Evolutionary conservation across 2,797 vertebrate species (phyloP).

Genomic region (Bradypodion ventrale): DNA sequence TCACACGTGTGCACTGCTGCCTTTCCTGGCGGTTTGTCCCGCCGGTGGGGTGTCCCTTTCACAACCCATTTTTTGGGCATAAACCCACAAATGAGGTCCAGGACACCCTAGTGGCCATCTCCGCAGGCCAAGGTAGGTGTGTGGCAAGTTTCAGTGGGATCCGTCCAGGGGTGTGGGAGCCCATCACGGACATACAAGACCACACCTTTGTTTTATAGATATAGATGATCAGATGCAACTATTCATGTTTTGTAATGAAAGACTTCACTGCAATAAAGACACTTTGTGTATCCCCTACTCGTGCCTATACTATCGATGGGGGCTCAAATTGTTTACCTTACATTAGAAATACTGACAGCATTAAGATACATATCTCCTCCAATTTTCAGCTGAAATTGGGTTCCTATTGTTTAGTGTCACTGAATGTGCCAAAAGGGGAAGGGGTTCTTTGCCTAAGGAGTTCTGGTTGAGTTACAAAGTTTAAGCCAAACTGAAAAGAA

Average conservation of each 20-base stretch:
- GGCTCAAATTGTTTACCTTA: conserved; percentile 15
- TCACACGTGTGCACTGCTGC: too few species aligned
- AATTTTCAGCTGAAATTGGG: background rate
- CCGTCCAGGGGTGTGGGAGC: too few species aligned
- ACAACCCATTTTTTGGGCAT: too few species aligned
- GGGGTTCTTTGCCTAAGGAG: background rate
- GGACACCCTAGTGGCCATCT: too few species aligned
- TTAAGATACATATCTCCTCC: background rate
- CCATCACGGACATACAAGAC: too few species aligned
- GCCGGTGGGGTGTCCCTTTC: too few species aligned
- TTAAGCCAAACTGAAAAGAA: background rate
- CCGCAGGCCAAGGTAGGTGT: too few species aligned
- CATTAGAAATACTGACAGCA: background rate
- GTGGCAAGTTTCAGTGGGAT: too few species aligned
- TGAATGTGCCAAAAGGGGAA: background rate
- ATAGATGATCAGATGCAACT: conserved; percentile 28
- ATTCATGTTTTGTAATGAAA: background rate
- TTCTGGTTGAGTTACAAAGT: background rate
- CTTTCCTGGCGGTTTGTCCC: too few species aligned
- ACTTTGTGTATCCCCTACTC: background rate
- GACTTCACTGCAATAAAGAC: background rate
- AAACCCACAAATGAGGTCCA: too few species aligned
- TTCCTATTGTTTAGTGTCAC: background rate
- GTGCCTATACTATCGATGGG: background rate
- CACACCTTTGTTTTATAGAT: too few species aligned